phyloP scores from a whole-genome alignment of 2,888 invertebrate species.

The Volucella bombylans region DNA sequence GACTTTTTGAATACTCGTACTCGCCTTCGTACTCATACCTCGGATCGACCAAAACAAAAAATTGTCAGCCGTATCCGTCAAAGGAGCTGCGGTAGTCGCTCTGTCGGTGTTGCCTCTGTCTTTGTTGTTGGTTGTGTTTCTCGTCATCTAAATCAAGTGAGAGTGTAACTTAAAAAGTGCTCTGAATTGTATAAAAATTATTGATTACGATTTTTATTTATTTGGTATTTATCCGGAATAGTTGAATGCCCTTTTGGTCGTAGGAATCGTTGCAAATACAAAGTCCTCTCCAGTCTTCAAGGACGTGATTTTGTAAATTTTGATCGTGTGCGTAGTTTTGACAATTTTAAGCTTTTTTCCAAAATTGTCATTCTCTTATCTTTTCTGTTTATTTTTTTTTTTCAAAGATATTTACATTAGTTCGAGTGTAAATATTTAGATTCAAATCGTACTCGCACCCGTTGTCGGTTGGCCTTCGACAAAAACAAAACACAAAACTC shows the following conservation, averaged over 20 bases:
- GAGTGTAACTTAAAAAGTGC: constrained; percentile 36
- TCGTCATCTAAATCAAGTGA: background rate
- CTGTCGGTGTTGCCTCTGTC: constrained; percentile 10
- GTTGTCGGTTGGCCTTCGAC: constrained; percentile 59
- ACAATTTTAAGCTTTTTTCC: background rate
- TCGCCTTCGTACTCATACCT: constrained; percentile 1
- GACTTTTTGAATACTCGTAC: background rate
- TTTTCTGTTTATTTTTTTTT: constrained; percentile 10
- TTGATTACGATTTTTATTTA: constrained; percentile 56
- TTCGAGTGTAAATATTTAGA: constrained; percentile 69
- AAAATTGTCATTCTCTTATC: constrained; percentile 6
- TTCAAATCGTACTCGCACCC: constrained; percentile 42
- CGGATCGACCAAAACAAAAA: background rate
- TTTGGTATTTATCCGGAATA: constrained; percentile 12
- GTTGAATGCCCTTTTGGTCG: background rate
- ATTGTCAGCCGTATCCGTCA: background rate
- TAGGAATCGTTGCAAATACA: background rate
- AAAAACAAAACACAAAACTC: constrained; percentile 1
- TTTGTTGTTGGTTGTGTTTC: constrained; percentile 46
- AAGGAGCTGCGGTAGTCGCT: constrained; percentile 1
- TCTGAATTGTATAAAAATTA: constrained; percentile 51
- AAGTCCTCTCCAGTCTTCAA: background rate
- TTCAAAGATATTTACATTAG: constrained; percentile 60
- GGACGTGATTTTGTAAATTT: constrained; percentile 20
- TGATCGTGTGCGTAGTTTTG: constrained; percentile 66